phyloP scores from a whole-genome alignment of 1,140 invertebrate genomes.

The Eufriesea mexicana region DNA sequence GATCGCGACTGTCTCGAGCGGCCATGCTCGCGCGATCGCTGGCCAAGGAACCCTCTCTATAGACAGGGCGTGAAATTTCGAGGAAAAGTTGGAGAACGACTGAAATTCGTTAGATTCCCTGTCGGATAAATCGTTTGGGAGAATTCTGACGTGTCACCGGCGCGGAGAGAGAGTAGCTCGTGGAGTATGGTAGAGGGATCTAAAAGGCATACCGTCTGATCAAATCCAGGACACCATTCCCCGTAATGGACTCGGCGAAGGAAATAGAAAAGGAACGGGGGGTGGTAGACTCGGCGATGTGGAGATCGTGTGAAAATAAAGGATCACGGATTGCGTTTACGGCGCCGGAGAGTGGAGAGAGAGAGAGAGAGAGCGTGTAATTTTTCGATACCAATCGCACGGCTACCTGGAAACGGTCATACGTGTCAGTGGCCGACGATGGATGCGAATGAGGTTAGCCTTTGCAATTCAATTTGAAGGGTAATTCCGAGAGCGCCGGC shows the following conservation, averaged over 20 bases:
- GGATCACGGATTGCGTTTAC: slow-evolving; percentile 47
- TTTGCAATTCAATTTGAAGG: slow-evolving; percentile 55
- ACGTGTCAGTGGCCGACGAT: slow-evolving; percentile 38
- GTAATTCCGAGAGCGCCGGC: slow-evolving; percentile 26
- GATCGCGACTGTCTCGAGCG: too few relatives aligned
- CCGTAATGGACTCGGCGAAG: slow-evolving; percentile 42
- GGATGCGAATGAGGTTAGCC: slow-evolving; percentile 52
- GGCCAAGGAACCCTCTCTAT: too few relatives aligned
- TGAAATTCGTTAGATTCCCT: slow-evolving; percentile 27
- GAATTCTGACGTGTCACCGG: slow-evolving; percentile 22
- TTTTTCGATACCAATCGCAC: slow-evolving; percentile 51
- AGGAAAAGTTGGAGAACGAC: background rate
- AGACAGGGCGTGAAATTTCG: background rate
- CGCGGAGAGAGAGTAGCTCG: background rate
- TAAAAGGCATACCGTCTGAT: slow-evolving; percentile 32
- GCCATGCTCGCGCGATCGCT: too few relatives aligned
- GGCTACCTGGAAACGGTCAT: slow-evolving; percentile 46
- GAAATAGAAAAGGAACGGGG: slow-evolving; percentile 39
- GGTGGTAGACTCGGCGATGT: background rate
- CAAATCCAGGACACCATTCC: slow-evolving; percentile 43
- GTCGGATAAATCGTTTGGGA: slow-evolving; percentile 15
- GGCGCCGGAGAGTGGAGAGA: background rate
- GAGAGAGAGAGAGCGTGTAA: slow-evolving; percentile 7
- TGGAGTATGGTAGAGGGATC: too few relatives aligned
- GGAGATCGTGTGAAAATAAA: slow-evolving; percentile 48